Evolutionary conservation across 2,113 vertebrate species (phyloP), one percentile per base, ranked within the genome.

Genomic region (Seriola aureovittata): DNA sequence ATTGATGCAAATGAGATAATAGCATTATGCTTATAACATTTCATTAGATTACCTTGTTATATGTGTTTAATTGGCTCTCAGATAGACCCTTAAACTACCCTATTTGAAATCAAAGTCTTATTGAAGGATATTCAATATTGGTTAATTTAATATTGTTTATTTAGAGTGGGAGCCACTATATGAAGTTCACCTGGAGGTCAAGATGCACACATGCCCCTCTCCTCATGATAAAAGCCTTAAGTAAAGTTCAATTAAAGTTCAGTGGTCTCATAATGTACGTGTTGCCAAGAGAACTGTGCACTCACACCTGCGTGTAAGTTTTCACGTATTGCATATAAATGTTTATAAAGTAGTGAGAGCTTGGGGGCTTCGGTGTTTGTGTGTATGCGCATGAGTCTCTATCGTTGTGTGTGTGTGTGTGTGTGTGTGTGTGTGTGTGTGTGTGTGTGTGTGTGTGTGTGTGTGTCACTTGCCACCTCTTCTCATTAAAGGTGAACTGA

Each of bases 401-500:
- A 38, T 38, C 38, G 6, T 8, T 38, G 25, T 2, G 25, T 25
- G 69, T 34, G 50, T 65, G 11, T 42, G 63, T 23, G 70, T 74
- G 13, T 58, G 29, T 32, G 71, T 65, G 21, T 34, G 13, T 68
- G 19, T 44, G n/a, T 68, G 58, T 69, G 69, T 42, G 70, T 38
- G 54, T 66, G 12, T 44, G 55, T 75, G 13, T 50, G 40, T 32
- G 71, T 38, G 34, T 59, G 42, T 38, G 54, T 25, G 19, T 58
- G 13, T 32, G 36, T 71, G 57, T 77, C 71, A 84, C 0, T 89
- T 79, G 46, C 82, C 84, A 89, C 84, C 55, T 86, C 77, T 81
- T 60, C 80, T 86, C 89, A 92, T 93, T 93, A 92, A 89, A 93
- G 89, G 76, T 80, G 87, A 92, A 82, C 83, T 77, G 82, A 90